A percentile compares a stretch with the other conserved stretches of the same genome.
Evolutionary conservation across 1,140 invertebrate species (phyloP).

Genomic region (Trialeurodes vaporariorum): DNA sequence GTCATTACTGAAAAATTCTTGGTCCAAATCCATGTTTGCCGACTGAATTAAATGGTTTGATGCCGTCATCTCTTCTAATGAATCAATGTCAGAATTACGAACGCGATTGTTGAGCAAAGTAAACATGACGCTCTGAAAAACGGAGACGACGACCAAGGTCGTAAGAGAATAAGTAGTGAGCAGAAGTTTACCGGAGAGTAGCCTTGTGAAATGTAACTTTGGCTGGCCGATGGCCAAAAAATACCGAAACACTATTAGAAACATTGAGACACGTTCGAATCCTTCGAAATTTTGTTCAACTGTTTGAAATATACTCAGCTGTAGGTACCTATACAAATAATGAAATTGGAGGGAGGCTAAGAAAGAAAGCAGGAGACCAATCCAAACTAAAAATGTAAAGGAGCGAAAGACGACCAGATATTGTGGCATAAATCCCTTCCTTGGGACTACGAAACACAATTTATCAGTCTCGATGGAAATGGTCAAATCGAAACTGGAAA

Average conservation of each 20-base stretch:
- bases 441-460: not conserved
- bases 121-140: not conserved
- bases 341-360: not conserved
- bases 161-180: not conserved
- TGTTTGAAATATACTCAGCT: not conserved
- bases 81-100: not conserved
- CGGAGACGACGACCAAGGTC: not conserved
- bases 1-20: no score
- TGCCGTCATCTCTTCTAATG: no score
- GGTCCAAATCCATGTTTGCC: no score
- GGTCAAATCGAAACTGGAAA: not conserved
- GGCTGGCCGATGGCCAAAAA: not conserved
- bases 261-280: not conserved
- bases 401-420: not conserved
- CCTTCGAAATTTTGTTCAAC: not conserved
- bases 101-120: not conserved
- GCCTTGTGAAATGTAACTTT: not conserved
- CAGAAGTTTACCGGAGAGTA: not conserved
- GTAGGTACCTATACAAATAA: not conserved
- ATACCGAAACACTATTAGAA: not conserved
- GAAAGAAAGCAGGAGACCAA: not conserved
- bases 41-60: no score
- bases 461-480: not conserved
- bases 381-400: not conserved
- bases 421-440: not conserved